phyloP scores from a whole-genome alignment of 1,140 invertebrate species.

The Archivesica marissinica region DNA sequence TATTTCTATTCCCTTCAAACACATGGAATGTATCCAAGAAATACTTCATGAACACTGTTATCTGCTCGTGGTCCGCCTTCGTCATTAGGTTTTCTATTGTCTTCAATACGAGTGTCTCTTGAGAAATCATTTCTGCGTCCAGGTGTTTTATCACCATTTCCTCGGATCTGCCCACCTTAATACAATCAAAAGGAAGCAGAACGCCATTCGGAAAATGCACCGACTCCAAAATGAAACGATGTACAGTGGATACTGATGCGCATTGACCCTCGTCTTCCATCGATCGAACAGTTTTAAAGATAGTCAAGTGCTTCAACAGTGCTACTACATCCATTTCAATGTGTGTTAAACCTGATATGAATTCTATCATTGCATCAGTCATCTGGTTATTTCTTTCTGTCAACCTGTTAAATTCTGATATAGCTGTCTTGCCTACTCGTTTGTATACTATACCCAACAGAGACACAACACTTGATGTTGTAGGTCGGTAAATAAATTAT shows the following conservation, averaged over 20 bases:
- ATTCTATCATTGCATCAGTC: too few species aligned
- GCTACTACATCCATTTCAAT: too few species aligned
- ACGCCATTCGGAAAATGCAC: background rate
- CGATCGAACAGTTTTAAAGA: background rate
- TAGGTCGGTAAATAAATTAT: background rate
- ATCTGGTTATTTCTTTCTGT: too few species aligned
- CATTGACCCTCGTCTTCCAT: background rate
- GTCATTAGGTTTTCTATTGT: background rate
- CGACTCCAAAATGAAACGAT: background rate
- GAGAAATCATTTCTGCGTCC: background rate
- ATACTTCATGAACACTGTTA: constrained; percentile 25
- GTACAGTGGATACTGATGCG: background rate
- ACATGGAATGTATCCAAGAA: constrained; percentile 9
- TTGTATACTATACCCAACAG: too few species aligned
- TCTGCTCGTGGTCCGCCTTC: background rate
- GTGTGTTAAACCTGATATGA: too few species aligned
- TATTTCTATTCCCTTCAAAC: background rate
- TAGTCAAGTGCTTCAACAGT: too few species aligned
- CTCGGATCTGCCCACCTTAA: background rate
- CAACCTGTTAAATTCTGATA: too few species aligned
- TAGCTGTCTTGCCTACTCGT: too few species aligned
- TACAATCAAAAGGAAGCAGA: background rate
- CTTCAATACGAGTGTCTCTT: background rate
- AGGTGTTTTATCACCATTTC: background rate
- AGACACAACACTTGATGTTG: background rate